Conservation (phyloP, 1,140 invertebrate species). For the Dendrolimus kikuchii region DNA sequence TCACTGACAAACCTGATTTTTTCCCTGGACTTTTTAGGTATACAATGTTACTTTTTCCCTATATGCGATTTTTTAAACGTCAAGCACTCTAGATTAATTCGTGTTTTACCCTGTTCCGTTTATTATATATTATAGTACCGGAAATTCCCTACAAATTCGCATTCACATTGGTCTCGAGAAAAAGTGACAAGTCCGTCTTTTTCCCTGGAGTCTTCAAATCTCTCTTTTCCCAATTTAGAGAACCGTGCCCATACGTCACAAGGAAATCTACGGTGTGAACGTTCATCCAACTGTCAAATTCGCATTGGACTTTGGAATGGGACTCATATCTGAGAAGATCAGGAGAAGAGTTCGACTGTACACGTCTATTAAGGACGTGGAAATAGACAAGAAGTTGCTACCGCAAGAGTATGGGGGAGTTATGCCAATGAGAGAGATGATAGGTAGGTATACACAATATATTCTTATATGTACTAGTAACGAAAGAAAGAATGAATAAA, state of each 20-base stretch:
- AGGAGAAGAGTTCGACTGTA: conserved; percentile 81
- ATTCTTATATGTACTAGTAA: no score
- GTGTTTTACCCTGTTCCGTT: no score
- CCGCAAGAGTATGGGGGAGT: conserved; percentile 87
- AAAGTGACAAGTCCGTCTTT: no score
- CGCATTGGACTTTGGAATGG: conserved; percentile 85
- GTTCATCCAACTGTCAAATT: conserved; percentile 84
- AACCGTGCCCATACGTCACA: conserved; percentile 88
- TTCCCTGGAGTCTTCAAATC: conserved; percentile 3
- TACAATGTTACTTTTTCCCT: no score
- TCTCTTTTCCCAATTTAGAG: conserved; percentile 71
- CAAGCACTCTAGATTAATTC: no score
- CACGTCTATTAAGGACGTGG: conserved; percentile 74
- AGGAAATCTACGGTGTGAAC: conserved; percentile 86
- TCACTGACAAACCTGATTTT: no score
- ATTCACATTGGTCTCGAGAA: no score
- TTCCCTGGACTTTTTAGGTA: no score
- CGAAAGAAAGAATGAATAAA: no score
- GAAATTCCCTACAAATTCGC: no score
- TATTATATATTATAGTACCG: no score
- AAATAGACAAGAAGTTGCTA: conserved; percentile 78
- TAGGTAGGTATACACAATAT: conserved; percentile 79
- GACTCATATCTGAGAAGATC: conserved; percentile 87
- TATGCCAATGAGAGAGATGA: conserved; percentile 88
- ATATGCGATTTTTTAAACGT: no score